Evolutionary conservation across 2,113 vertebrate genomes (phyloP).

Genomic region (Peromyscus leucopus): DNA sequence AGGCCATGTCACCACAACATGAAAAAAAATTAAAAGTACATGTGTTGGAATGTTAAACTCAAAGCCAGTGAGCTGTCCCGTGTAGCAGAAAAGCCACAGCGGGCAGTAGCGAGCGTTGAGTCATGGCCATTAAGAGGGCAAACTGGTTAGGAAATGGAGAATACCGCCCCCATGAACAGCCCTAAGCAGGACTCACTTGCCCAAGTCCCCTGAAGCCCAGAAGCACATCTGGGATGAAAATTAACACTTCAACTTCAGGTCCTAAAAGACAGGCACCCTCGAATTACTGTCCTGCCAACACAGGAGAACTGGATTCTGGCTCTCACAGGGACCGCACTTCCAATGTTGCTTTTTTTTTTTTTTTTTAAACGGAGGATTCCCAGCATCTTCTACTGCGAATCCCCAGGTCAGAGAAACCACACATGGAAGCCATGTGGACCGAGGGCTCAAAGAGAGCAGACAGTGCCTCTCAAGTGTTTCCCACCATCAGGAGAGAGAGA

Average conservation of each 20-base stretch:
- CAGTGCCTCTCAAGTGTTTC: not conserved
- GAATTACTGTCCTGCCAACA: slow-evolving; percentile 26
- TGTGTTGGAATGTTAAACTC: slow-evolving; percentile 41
- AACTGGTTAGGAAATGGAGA: not conserved
- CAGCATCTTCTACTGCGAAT: slow-evolving; percentile 36
- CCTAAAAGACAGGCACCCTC: slow-evolving; percentile 49
- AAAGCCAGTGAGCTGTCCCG: slow-evolving; percentile 37
- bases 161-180: not conserved
- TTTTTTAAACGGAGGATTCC: not conserved
- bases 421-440: slow-evolving; percentile 1
- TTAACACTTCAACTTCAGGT: slow-evolving; percentile 49
- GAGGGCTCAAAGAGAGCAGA: not conserved
- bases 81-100: slow-evolving; percentile 33
- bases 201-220: not conserved
- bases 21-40: slow-evolving; percentile 46
- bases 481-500: not conserved
- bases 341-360: not conserved
- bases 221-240: slow-evolving; percentile 44
- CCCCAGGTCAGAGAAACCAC: not conserved
- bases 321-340: not conserved
- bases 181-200: not conserved
- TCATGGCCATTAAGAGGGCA: not conserved
- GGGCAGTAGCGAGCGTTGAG: not conserved
- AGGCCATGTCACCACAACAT: slow-evolving; percentile 23
- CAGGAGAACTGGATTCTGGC: not conserved